phyloP scores from a whole-genome alignment of 2,797 vertebrate species.

The Botia kubotai region DNA sequence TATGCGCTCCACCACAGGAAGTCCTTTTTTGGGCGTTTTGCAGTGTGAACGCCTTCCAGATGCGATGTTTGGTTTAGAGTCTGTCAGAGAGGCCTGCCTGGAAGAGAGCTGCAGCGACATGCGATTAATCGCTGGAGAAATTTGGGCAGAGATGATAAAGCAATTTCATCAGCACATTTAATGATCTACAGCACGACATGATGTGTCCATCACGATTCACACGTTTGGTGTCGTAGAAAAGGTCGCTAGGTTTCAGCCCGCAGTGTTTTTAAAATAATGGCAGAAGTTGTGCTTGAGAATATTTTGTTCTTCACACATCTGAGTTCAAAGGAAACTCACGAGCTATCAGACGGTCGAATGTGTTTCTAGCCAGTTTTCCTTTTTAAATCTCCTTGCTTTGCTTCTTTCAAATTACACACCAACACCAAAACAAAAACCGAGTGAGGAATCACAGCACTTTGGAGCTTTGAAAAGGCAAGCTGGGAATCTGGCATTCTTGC shows the following conservation, averaged over 20 bases:
- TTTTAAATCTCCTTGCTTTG: conserved; percentile 22
- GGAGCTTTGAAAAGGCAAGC: conserved; percentile 26
- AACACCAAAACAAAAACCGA: conserved; percentile 22
- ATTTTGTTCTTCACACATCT: conserved; percentile 21
- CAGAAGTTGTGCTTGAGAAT: conserved; percentile 20
- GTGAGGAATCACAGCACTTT: conserved; percentile 11
- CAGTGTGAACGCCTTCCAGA: neutral
- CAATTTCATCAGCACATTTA: conserved; percentile 13
- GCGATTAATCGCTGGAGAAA: conserved; percentile 76
- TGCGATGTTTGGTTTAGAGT: neutral
- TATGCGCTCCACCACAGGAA: neutral
- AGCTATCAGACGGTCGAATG: conserved; percentile 2
- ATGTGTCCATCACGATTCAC: neutral
- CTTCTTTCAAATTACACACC: conserved; percentile 32
- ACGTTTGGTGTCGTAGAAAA: neutral
- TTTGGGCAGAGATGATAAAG: conserved; percentile 71
- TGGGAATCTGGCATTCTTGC: conserved; percentile 11
- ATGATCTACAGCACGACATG: neutral
- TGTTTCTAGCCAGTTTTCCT: conserved; percentile 11
- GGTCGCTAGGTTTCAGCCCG: neutral
- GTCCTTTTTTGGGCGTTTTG: neutral
- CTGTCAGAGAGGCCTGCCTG: neutral
- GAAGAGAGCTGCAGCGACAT: neutral
- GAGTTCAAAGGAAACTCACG: conserved; percentile 31
- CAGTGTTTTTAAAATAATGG: conserved; percentile 17